Evolutionary conservation across 2,113 vertebrate species (phyloP).

Genomic region (Syrrhaptes paradoxus): DNA sequence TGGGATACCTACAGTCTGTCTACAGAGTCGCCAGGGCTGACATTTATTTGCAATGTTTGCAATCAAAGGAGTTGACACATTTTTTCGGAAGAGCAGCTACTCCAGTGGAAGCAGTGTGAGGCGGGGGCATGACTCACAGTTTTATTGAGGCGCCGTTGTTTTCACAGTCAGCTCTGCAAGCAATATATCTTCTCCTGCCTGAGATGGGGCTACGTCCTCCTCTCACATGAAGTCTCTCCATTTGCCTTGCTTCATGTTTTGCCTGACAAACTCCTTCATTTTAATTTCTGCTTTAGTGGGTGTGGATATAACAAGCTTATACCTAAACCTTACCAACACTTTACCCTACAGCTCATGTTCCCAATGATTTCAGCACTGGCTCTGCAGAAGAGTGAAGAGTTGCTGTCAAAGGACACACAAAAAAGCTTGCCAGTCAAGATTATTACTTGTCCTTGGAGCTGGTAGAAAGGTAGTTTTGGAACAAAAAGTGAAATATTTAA

Average conservation of each 20-base stretch:
- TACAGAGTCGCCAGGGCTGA: not conserved
- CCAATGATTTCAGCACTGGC: not conserved
- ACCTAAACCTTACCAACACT: not conserved
- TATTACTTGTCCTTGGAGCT: not conserved
- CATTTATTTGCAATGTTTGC: not conserved
- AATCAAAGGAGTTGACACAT: not conserved
- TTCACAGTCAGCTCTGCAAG: slow-evolving; percentile 31
- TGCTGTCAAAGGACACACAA: not conserved
- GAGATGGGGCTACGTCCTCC: not conserved
- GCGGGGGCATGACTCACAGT: slow-evolving; percentile 18
- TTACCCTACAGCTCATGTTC: fast-evolving
- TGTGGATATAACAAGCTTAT: not conserved
- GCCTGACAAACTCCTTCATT: not conserved
- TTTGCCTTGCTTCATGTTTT: not conserved
- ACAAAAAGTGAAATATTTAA: not conserved
- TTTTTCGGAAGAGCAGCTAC: not conserved
- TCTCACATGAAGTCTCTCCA: not conserved
- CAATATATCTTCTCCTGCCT: slow-evolving; percentile 35
- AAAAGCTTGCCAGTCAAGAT: not conserved
- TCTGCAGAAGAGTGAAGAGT: not conserved
- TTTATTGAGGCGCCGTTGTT: slow-evolving; percentile 21
- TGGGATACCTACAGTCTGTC: not conserved
- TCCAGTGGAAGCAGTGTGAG: not conserved
- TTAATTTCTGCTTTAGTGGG: not conserved
- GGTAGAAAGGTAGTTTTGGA: not conserved